Percentiles rank a stretch among this genome's conserved stretches.
Evolutionary conservation across 2,888 invertebrate genomes (phyloP).

Genomic region (Pseudococcus viburni): DNA sequence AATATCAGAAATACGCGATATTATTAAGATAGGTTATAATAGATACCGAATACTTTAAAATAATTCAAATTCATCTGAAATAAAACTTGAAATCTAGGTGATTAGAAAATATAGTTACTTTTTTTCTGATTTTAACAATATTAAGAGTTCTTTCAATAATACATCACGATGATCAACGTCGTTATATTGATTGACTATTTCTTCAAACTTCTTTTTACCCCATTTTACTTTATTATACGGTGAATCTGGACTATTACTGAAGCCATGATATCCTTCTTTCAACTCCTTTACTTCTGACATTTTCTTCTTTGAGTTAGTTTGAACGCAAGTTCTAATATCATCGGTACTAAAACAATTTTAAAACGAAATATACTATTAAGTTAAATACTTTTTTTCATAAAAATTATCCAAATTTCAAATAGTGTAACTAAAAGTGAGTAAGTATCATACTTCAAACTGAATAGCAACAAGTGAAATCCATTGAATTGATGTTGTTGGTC

Average conservation of each 20-base stretch:
- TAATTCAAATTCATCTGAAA: no score
- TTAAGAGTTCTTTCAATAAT: not conserved
- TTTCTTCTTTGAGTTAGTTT: not conserved
- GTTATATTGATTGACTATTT: not conserved
- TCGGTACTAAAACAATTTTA: not conserved
- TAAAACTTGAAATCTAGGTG: not conserved
- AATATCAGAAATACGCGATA: not conserved
- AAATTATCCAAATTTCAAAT: no score
- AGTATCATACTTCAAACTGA: not conserved
- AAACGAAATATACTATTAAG: not conserved
- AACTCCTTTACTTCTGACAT: not conserved
- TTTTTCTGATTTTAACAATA: not conserved
- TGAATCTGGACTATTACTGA: not conserved
- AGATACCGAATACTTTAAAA: no score
- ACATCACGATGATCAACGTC: not conserved
- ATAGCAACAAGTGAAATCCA: constrained; percentile 28
- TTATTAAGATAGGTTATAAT: no score
- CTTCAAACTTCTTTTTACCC: constrained; percentile 27
- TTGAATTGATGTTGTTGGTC: not conserved
- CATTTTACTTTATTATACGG: constrained; percentile 6
- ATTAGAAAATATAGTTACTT: not conserved
- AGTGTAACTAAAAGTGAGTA: not conserved
- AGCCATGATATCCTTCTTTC: constrained; percentile 19
- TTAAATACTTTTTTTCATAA: not conserved
- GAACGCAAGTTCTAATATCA: not conserved